Base-by-base conservation (phyloP, 2,888 invertebrate species). In the Athetis lepigone region DNA sequence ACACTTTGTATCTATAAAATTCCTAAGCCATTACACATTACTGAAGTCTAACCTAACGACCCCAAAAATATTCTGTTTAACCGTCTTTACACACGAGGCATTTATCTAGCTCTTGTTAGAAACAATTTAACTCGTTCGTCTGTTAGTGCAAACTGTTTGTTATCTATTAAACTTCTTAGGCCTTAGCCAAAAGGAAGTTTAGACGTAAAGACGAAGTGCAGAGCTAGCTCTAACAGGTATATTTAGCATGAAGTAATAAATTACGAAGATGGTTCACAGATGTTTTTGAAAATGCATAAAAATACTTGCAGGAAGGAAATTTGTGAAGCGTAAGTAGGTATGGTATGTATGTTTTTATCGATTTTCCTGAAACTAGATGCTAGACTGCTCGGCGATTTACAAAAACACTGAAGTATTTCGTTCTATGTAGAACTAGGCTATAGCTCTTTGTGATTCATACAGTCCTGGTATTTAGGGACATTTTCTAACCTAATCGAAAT, bases 121-220 rank as follows among this genome's bases (percentile, higher is more conserved):
- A 40, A 62, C 47, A 59, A 66, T 59, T 47, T 37, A 47, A 47
- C 67, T 52, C 16, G 7, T 25, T 18, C n/a, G 18, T 49, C 16
- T 67, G 39, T 58, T 52, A 46, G 49, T 52, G 19, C 50, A 33
- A 63, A 47, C 6, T 58, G 62, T 78, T 71, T 78, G 64, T 66
- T 75, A 70, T 59, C 43, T 46, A 63, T n/a, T n/a, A 67, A 79
- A 54, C 59, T 56, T 61, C 66, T 43, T 55, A 75, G 59, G 57
- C 42, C 39, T 58, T 18, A 39, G 43, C 19, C 50, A 51, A 58
- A 65, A 74, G 79, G 81, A 80, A 70, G 81, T 80, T 80, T 78
- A 78, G 74, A 80, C 72, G 45, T 70, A 16, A 16, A 23, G 79
- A 80, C 61, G 43, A 51, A 69, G 54, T 54, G 74, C 81, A 80